A percentile compares a stretch with the other conserved stretches of the same genome.
Conservation (phyloP, 2,113 vertebrate genomes). For the Alethe diademata region DNA sequence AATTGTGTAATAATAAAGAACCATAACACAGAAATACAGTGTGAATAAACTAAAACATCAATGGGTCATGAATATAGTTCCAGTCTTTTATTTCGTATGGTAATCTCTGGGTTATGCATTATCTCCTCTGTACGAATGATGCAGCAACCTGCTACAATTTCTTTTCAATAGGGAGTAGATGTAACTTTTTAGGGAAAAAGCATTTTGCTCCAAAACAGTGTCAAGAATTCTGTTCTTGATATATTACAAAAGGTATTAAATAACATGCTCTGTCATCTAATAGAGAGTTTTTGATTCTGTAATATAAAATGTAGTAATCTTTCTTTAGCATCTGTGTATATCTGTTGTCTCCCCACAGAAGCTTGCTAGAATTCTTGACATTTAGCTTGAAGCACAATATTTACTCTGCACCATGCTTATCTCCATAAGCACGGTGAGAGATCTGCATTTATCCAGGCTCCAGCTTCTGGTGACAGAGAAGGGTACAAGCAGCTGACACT, state of each 20-base stretch:
- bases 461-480: background rate
- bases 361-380: background rate
- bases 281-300: background rate
- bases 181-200: background rate
- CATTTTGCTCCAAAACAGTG: background rate
- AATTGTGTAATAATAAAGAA: background rate
- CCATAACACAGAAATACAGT: background rate
- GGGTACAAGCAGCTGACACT: background rate
- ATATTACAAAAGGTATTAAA: background rate
- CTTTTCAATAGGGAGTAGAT: background rate
- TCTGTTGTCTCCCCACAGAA: background rate
- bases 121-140: background rate
- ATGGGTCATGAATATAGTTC: background rate
- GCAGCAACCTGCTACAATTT: background rate
- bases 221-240: background rate
- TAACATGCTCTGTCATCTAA: background rate
- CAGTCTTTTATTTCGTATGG: background rate
- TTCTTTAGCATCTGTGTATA: background rate
- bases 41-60: slow-evolving; percentile 21
- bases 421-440: background rate
- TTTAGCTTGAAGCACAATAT: background rate
- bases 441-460: background rate
- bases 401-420: background rate
- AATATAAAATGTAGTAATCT: background rate
- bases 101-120: background rate